Evolutionary conservation across 2,797 vertebrate genomes (phyloP).

Genomic region (Enteromius afrohamiltoni): DNA sequence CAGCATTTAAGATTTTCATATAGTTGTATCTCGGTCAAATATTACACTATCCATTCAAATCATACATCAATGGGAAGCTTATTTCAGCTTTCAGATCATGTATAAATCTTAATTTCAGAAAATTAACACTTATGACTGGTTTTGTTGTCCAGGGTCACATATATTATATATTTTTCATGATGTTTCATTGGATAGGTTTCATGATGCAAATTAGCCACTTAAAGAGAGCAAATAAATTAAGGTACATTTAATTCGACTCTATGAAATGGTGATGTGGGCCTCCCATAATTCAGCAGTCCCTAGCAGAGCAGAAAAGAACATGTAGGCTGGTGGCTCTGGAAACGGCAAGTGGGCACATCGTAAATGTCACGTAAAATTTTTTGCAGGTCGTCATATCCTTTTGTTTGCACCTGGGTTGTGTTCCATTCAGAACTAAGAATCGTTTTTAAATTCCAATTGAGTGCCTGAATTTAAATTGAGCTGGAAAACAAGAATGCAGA

Average conservation of each 20-base stretch:
- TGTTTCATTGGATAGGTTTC: neutral
- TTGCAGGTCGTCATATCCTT: neutral
- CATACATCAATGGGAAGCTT: too few relatives aligned
- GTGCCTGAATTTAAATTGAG: neutral
- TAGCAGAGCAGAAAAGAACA: slow-evolving; percentile 29
- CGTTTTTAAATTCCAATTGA: neutral
- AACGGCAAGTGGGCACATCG: slow-evolving; percentile 26
- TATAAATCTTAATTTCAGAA: too few relatives aligned
- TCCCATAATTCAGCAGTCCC: slow-evolving; percentile 4
- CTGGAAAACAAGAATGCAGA: neutral
- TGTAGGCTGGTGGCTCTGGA: slow-evolving; percentile 33
- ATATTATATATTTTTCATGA: too few relatives aligned
- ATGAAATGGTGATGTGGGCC: slow-evolving; percentile 15
- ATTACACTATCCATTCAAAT: too few relatives aligned
- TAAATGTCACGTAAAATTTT: slow-evolving; percentile 34
- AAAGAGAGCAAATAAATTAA: slow-evolving; percentile 16
- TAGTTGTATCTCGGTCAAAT: too few relatives aligned
- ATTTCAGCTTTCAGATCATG: too few relatives aligned
- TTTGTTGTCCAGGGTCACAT: too few relatives aligned
- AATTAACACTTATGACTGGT: too few relatives aligned
- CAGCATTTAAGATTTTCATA: too few relatives aligned
- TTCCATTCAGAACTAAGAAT: neutral
- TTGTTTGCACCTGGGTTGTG: neutral
- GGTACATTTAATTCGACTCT: neutral
- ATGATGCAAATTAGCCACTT: neutral